Base-by-base conservation (phyloP, 2,888 invertebrate species). In the Chouioia cunea region DNA sequence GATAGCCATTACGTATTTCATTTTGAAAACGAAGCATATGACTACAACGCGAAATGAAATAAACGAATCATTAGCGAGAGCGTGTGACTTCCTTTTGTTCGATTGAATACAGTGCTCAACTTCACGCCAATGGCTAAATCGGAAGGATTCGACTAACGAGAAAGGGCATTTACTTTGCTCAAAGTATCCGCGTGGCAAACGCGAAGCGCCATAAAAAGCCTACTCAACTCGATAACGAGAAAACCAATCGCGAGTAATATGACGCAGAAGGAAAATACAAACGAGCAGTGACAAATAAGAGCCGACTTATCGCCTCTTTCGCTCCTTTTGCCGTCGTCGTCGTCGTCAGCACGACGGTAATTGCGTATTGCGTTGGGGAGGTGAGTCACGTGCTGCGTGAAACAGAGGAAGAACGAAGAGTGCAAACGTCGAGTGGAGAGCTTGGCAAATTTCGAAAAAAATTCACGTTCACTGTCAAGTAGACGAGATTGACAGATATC, bases 291-390 rank as follows among this genome's bases (percentile, higher is more conserved):
- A 68, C 71, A 68, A 68, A 71, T 68, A 64, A 59, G 67, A 68
- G 67, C 23, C 56, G 64, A 56, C 62, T n/a, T 52, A 62, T 48
- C 62, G 48, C 43, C 36, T 36, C 36, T 36, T 6, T 36, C 36
- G 4, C 36, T 1, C 10, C 36, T n/a, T n/a, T n/a, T n/a, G 36
- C 12, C 14, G 48, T 46, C 27, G 50, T 22, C 44, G 20, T 1
- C 56, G 62, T 44, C 57, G 65, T 4, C 54, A 65, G 27, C 62
- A 47, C 64, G 64, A 65, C 65, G 18, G 60, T 72, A 72, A 72
- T 72, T 72, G 65, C 60, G 64, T 65, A 72, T 72, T 72, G 65
- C 60, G 64, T 65, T 59, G 46, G 56, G 54, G 54, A 68, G 53
- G 64, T 72, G 71, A 72, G 68, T 72, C 68, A 72, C 71, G 60